A percentile compares a stretch with the other conserved stretches of the same genome.
Evolutionary conservation across 1,140 invertebrate species (phyloP).

Genomic region (Condylostylus longicornis): DNA sequence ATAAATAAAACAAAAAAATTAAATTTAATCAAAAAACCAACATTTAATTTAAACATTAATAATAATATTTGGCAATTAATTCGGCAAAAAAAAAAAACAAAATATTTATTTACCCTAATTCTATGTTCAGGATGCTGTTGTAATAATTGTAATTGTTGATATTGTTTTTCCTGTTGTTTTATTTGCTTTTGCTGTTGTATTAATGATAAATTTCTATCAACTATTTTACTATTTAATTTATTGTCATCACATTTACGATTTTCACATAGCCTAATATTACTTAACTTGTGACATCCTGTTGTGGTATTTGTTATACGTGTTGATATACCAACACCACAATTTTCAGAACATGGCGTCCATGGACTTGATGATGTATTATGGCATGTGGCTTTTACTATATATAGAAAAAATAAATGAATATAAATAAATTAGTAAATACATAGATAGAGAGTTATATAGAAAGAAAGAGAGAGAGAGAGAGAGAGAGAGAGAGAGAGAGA

Average conservation of each 20-base stretch:
- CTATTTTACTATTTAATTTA: slow-evolving; percentile 13
- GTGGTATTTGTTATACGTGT: slow-evolving; percentile 44
- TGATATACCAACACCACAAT: slow-evolving; percentile 47
- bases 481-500: neutral
- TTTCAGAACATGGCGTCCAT: slow-evolving; percentile 46
- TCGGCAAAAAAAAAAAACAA: neutral
- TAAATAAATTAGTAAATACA: no score
- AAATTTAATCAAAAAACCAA: neutral
- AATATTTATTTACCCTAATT: slow-evolving; percentile 23
- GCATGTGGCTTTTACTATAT: slow-evolving; percentile 34
- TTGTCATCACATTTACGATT: slow-evolving; percentile 27
- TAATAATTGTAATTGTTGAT: slow-evolving; percentile 5
- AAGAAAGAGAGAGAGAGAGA: slow-evolving; percentile 5
- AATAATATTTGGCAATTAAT: neutral
- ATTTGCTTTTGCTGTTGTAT: slow-evolving; percentile 3
- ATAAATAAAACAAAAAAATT: slow-evolving; percentile 14
- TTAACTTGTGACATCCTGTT: slow-evolving; percentile 38
- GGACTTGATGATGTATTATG: slow-evolving; percentile 33
- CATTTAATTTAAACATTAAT: neutral
- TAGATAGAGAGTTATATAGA: no score
- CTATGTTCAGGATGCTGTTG: slow-evolving; percentile 19
- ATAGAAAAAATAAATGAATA: no score
- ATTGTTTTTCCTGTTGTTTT: slow-evolving; percentile 2
- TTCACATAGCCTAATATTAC: slow-evolving; percentile 46
- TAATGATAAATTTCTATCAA: slow-evolving; percentile 1